Conservation (phyloP, 2,113 vertebrate genomes). For the Triplophysa tibetana region DNA sequence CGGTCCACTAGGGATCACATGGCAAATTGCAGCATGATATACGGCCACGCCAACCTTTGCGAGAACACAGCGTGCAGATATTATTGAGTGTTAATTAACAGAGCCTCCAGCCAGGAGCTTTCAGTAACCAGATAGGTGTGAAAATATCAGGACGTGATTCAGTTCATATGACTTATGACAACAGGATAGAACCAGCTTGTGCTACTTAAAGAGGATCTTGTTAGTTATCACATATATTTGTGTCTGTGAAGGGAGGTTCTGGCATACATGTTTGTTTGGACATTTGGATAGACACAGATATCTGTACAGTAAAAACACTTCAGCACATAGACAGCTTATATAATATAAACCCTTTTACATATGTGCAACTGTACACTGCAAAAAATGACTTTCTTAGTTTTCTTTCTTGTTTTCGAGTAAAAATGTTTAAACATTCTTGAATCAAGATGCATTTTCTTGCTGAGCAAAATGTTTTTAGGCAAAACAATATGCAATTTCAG, state of each 20-base stretch:
- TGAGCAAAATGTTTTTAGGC: no score
- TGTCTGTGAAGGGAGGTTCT: neutral
- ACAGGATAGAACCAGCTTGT: neutral
- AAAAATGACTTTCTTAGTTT: no score
- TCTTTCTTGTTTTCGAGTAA: no score
- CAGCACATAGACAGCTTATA: no score
- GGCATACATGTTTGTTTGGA: neutral
- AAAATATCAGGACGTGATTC: neutral
- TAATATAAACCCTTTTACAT: no score
- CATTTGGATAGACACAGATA: neutral
- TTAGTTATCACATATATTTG: neutral
- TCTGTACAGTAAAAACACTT: no score
- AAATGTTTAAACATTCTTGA: no score
- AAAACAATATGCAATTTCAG: no score
- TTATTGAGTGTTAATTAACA: conserved; percentile 1
- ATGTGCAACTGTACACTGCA: no score
- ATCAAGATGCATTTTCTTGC: no score
- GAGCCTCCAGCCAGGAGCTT: neutral
- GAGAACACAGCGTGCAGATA: neutral
- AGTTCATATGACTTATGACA: neutral
- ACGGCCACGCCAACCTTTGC: neutral
- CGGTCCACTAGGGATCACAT: neutral
- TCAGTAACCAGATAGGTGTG: neutral
- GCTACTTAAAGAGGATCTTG: neutral
- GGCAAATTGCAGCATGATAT: neutral